phyloP scores from a whole-genome alignment of 1,140 invertebrate species.

The Pantala flavescens region DNA sequence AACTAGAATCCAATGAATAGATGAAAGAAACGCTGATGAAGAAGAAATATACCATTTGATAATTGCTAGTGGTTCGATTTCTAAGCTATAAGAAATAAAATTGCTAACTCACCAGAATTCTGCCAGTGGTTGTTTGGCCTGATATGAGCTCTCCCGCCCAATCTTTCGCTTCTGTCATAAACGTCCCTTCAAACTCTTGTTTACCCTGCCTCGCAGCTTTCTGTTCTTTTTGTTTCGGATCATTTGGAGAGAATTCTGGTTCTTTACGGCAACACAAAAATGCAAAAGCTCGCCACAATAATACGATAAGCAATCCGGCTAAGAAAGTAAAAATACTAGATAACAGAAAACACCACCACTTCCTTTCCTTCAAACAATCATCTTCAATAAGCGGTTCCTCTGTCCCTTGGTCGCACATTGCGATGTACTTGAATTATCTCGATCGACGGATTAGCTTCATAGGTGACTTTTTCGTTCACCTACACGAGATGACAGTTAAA shows the following conservation, averaged over 20 bases:
- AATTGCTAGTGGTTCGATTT: no score
- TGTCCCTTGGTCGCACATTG: constrained; percentile 23
- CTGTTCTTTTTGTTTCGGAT: constrained; percentile 81
- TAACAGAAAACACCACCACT: constrained; percentile 93
- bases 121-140: constrained; percentile 96
- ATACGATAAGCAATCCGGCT: constrained; percentile 76
- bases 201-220: constrained; percentile 73
- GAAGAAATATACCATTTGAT: no score
- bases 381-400: constrained; percentile 48
- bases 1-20: no score
- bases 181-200: constrained; percentile 85
- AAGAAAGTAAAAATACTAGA: constrained; percentile 95
- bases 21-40: no score
- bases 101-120: constrained; percentile 81
- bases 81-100: no score
- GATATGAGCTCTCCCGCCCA: constrained; percentile 99
- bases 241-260: constrained; percentile 69
- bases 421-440: constrained; percentile 7
- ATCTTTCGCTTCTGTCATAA: constrained; percentile 98
- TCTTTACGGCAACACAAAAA: constrained; percentile 89
- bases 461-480: constrained; percentile 13
- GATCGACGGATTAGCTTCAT: constrained; percentile 14
- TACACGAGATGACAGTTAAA: constrained; percentile 1
- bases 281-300: constrained; percentile 80
- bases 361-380: constrained; percentile 74